Evolutionary conservation across 2,113 vertebrate species (phyloP).

Genomic region (Rissa tridactyla): DNA sequence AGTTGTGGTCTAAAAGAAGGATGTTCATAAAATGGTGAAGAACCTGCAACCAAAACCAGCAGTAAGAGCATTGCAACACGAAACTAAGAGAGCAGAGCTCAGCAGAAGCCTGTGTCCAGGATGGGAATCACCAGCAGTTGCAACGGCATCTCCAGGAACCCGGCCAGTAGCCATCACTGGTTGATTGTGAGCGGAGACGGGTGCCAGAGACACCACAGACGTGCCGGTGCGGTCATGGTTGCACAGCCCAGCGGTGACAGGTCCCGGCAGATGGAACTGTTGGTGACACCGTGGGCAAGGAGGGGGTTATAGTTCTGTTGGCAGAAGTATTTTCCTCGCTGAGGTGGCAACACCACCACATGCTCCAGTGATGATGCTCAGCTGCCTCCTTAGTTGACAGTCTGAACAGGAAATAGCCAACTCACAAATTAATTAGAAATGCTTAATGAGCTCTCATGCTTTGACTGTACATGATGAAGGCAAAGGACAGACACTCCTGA

Average conservation of each 20-base stretch:
- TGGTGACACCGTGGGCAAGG: background rate
- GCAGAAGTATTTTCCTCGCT: background rate
- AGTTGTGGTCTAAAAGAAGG: background rate
- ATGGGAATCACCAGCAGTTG: background rate
- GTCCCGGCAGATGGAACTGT: fast-evolving
- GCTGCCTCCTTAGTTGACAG: background rate
- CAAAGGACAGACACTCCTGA: background rate
- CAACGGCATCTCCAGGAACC: background rate
- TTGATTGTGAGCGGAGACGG: fast-evolving
- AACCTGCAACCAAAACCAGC: background rate
- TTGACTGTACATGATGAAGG: background rate
- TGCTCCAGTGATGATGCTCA: background rate
- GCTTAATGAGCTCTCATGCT: background rate
- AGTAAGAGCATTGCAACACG: background rate
- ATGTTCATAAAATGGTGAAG: background rate
- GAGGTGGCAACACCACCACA: background rate
- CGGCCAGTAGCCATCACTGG: background rate
- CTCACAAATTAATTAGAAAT: background rate
- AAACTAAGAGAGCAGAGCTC: background rate
- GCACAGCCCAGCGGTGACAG: background rate
- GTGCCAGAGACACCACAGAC: too few relatives aligned
- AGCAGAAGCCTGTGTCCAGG: background rate
- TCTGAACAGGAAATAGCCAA: background rate
- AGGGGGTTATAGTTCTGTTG: background rate
- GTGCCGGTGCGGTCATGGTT: background rate